Evolutionary conservation across 2,113 vertebrate species (phyloP).

Genomic region (Heterotilapia buettikoferi): DNA sequence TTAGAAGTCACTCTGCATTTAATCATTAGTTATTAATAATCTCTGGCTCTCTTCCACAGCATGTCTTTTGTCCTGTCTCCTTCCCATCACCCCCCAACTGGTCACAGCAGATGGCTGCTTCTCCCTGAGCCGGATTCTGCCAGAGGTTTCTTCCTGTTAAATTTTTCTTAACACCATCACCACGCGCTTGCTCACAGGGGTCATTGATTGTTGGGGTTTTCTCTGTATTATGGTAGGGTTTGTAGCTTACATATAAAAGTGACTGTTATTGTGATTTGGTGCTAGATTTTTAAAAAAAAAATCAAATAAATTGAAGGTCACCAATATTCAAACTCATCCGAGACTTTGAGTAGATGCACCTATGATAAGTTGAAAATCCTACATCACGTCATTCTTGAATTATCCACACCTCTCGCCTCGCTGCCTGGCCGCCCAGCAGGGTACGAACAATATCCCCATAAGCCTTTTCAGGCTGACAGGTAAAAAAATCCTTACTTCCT

Average conservation of each 20-base stretch:
- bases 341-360: neutral
- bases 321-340: neutral
- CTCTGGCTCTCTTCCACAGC: neutral
- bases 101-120: neutral
- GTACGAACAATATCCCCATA: neutral
- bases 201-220: neutral
- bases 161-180: neutral
- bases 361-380: neutral
- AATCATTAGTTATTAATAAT: neutral
- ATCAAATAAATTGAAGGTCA: neutral
- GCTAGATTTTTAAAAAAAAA: neutral
- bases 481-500: neutral
- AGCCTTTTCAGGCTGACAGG: neutral
- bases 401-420: neutral
- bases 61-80: neutral
- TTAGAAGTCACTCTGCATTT: neutral
- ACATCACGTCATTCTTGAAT: neutral
- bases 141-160: neutral
- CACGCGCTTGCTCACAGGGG: neutral
- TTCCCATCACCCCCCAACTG: neutral
- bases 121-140: neutral
- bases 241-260: neutral
- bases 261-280: neutral
- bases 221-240: neutral
- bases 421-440: neutral